phyloP scores from a whole-genome alignment of 2,113 vertebrate genomes.

The Gymnobelideus leadbeateri region DNA sequence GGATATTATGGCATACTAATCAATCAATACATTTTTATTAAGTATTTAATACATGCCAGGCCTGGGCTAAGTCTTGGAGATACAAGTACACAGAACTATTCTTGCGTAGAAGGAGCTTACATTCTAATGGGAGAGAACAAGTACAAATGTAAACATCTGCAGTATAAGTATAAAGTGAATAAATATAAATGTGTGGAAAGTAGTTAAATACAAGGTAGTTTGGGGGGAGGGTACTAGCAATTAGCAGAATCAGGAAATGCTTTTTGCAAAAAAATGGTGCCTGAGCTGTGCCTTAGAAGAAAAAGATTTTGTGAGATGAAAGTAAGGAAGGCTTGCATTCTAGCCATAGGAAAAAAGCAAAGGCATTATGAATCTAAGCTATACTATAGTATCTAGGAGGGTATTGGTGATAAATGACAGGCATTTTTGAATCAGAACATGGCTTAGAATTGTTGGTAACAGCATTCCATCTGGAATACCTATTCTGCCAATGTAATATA shows the following conservation, averaged over 20 bases:
- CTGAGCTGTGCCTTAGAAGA: background rate
- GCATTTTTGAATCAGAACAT: background rate
- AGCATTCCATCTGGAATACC: background rate
- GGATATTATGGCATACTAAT: background rate
- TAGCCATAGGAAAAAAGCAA: background rate
- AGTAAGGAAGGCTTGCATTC: background rate
- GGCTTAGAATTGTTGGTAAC: background rate
- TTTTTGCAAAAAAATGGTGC: background rate
- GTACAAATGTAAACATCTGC: background rate
- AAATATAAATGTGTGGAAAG: background rate
- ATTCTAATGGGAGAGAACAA: background rate
- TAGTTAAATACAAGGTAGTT: background rate
- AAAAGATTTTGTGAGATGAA: background rate
- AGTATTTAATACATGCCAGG: background rate
- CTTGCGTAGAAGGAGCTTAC: background rate
- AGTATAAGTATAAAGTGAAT: background rate
- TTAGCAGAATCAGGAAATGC: background rate
- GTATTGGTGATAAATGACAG: background rate
- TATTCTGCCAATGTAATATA: background rate
- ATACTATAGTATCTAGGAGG: background rate
- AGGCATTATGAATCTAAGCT: background rate
- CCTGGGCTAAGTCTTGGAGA: background rate
- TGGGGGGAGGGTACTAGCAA: background rate
- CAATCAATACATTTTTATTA: background rate
- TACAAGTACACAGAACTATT: background rate